These are phyloP conservation scores for Hyperoplus immaculatus DNA, from an alignment of 2,797 vertebrate genomes.

Conservation along the genomic window DNA sequence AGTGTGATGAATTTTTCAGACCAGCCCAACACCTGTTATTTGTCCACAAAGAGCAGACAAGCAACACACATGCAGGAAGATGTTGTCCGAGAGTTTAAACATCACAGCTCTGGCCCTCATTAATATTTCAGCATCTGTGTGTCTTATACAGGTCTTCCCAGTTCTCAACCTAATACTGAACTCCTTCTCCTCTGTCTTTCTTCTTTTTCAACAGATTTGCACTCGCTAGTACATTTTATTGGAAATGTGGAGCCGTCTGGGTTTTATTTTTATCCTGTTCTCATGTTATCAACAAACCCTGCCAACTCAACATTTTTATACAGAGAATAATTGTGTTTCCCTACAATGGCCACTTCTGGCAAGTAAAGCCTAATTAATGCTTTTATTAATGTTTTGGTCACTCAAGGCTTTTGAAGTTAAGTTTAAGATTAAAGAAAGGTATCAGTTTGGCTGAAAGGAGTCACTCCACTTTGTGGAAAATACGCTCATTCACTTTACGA, in stretches of 20 bases:
- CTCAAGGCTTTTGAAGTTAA: neutral
- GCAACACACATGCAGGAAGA: constrained; percentile 64
- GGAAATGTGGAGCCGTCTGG: neutral
- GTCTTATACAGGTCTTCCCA: constrained; percentile 46
- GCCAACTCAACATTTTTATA: neutral
- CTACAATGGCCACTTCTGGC: accelerated
- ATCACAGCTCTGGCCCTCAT: constrained; percentile 65
- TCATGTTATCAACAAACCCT: neutral
- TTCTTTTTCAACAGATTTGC: constrained; percentile 4
- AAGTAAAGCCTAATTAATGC: neutral
- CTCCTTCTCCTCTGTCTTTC: constrained; percentile 1
- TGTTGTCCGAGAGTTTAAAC: constrained; percentile 76
- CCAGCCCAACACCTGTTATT: constrained; percentile 65
- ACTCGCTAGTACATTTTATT: neutral
- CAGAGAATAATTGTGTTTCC: neutral
- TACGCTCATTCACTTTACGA: neutral
- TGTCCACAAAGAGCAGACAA: constrained; percentile 65
- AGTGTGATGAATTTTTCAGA: constrained; percentile 72
- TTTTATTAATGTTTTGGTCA: constrained; percentile 7
- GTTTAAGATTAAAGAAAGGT: neutral
- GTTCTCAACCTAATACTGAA: constrained; percentile 27
- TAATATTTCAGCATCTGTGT: constrained; percentile 71
- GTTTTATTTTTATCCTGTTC: neutral
- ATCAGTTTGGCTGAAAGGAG: neutral
- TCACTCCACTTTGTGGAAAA: neutral